Evolutionary conservation across 1,140 invertebrate genomes (phyloP).

Genomic region (Andricus grossulariae): DNA sequence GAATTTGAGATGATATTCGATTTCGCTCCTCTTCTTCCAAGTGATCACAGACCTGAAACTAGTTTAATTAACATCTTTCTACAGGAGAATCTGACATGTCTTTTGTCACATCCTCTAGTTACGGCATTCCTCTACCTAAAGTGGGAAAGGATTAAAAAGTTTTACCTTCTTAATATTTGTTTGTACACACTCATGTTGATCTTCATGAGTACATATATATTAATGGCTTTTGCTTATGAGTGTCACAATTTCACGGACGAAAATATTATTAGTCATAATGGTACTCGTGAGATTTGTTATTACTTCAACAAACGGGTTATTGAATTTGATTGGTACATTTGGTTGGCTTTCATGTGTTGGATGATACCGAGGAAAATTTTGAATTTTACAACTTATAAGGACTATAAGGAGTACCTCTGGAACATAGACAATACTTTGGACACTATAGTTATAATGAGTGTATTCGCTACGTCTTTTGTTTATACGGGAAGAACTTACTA

Average conservation of each 20-base stretch:
- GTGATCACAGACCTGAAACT: conserved; percentile 78
- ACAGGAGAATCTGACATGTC: conserved; percentile 78
- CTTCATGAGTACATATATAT: conserved; percentile 78
- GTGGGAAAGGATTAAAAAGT: conserved; percentile 81
- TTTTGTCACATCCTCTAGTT: conserved; percentile 79
- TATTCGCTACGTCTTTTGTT: conserved; percentile 75
- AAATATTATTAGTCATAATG: conserved; percentile 71
- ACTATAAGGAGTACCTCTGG: conserved; percentile 78
- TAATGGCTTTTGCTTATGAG: conserved; percentile 76
- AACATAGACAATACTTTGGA: conserved; percentile 80
- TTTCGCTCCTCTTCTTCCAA: conserved; percentile 78
- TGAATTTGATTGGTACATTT: conserved; percentile 77
- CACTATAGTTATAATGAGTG: conserved; percentile 78
- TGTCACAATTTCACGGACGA: conserved; percentile 67
- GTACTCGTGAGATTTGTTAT: conserved; percentile 72
- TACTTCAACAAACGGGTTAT: conserved; percentile 74
- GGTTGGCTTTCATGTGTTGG: conserved; percentile 75
- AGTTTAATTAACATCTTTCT: conserved; percentile 80
- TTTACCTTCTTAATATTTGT: conserved; percentile 79
- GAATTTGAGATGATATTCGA: conserved; percentile 80
- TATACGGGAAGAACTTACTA: conserved; percentile 74
- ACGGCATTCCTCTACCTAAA: conserved; percentile 80
- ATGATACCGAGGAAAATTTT: conserved; percentile 78
- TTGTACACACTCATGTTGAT: conserved; percentile 80
- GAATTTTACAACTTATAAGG: conserved; percentile 78